Evolutionary conservation across 2,888 invertebrate species (phyloP).

Genomic region (Graphium colonna): DNA sequence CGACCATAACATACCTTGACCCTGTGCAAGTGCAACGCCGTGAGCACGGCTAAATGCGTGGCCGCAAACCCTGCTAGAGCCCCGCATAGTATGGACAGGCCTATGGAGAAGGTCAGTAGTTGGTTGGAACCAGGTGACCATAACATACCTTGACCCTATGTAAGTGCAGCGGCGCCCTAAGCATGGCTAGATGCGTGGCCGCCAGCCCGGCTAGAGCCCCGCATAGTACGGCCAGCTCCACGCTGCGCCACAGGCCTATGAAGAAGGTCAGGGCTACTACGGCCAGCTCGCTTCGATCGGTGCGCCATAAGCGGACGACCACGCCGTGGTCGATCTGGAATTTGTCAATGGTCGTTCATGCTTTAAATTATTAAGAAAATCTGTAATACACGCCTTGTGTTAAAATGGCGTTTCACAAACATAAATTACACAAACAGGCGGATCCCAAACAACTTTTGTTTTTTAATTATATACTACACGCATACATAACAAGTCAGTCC

Average conservation of each 20-base stretch:
- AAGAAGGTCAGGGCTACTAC: conserved; percentile 83
- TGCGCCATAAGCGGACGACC: conserved; percentile 74
- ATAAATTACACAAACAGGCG: too few species aligned
- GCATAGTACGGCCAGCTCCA: conserved; percentile 88
- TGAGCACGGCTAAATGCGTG: conserved; percentile 84
- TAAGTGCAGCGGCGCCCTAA: conserved; percentile 78
- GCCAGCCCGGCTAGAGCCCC: conserved; percentile 84
- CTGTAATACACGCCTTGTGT: too few species aligned
- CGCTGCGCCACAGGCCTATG: conserved; percentile 84
- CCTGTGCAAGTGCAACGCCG: conserved; percentile 71
- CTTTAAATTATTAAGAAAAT: too few species aligned
- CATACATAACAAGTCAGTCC: too few species aligned
- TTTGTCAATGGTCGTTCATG: too few species aligned
- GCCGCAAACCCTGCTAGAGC: conserved; percentile 82
- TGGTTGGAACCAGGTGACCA: conserved; percentile 72
- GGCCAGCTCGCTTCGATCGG: conserved; percentile 81
- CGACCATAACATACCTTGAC: conserved; percentile 47
- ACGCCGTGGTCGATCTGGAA: conserved; percentile 80
- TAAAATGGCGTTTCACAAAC: too few species aligned
- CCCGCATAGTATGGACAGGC: conserved; percentile 88
- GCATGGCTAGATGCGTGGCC: conserved; percentile 83
- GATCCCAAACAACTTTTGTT: too few species aligned
- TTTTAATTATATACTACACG: too few species aligned
- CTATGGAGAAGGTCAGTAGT: too few species aligned
- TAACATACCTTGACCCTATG: conserved; percentile 52